phyloP scores from a whole-genome alignment of 1,140 invertebrate genomes.

The Portunus trituberculatus region DNA sequence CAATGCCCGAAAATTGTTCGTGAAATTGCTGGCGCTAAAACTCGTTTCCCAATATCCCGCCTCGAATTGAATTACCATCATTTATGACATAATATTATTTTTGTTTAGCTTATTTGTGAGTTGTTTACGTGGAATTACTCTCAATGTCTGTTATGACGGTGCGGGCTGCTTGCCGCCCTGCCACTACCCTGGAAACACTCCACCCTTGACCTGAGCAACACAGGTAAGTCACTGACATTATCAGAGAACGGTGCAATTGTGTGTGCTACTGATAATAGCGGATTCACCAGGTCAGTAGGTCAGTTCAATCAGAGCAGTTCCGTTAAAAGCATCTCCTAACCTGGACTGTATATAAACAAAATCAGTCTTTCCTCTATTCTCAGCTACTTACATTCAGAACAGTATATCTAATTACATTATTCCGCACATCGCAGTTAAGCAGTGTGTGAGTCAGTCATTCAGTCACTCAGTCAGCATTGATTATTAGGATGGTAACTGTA shows the following conservation, averaged over 20 bases:
- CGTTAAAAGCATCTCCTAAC: neutral
- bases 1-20: constrained; percentile 2
- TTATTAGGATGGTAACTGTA: neutral
- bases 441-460: neutral
- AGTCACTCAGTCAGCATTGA: neutral
- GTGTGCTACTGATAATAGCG: neutral
- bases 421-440: neutral
- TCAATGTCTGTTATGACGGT: neutral
- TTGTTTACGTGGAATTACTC: neutral
- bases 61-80: constrained; percentile 22
- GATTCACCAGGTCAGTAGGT: neutral
- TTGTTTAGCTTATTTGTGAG: constrained; percentile 14
- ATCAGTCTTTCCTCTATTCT: neutral
- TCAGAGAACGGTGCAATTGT: neutral
- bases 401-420: neutral
- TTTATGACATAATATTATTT: constrained; percentile 25
- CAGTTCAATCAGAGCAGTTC: neutral
- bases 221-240: neutral
- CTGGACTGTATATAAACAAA: neutral
- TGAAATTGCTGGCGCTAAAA: constrained; percentile 1
- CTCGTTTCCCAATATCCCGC: constrained; percentile 18
- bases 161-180: neutral
- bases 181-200: neutral
- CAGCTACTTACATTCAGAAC: neutral
- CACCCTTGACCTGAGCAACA: neutral